A percentile compares a stretch with the other conserved stretches of the same genome.
Evolutionary conservation across 2,797 vertebrate species (phyloP).

Genomic region (Limosa lapponica): DNA sequence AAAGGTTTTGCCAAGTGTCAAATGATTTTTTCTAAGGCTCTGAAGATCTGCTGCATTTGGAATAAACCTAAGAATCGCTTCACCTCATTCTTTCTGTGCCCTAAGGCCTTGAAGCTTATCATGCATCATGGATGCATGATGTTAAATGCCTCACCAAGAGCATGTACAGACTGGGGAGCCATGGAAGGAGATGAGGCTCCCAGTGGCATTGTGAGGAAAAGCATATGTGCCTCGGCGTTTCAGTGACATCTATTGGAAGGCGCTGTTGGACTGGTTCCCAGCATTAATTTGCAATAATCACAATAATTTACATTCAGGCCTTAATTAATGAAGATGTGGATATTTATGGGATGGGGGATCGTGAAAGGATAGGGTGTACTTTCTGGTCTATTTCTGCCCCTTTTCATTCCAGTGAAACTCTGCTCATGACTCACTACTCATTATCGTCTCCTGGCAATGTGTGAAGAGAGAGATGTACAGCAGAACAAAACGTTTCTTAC

Average conservation of each 20-base stretch:
- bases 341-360: neutral
- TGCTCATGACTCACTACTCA: constrained; percentile 36
- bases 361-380: neutral
- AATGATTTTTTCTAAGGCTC: neutral
- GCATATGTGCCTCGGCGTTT: neutral
- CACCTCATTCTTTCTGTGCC: neutral
- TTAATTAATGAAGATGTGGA: neutral
- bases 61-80: neutral
- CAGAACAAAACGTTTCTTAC: neutral
- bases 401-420: constrained; percentile 4
- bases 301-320: constrained; percentile 16
- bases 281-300: constrained; percentile 24
- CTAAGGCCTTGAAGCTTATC: neutral
- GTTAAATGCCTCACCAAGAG: neutral
- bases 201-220: neutral
- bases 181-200: neutral
- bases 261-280: neutral
- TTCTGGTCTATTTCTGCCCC: constrained; percentile 24
- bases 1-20: neutral
- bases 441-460: neutral
- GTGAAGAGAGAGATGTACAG: neutral
- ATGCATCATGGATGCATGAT: neutral
- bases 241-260: neutral
- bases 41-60: neutral
- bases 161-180: neutral